Percentiles rank a stretch among this genome's conserved stretches.
phyloP scores from a whole-genome alignment of 2,113 vertebrate genomes.

The Lophochroa leadbeateri region DNA sequence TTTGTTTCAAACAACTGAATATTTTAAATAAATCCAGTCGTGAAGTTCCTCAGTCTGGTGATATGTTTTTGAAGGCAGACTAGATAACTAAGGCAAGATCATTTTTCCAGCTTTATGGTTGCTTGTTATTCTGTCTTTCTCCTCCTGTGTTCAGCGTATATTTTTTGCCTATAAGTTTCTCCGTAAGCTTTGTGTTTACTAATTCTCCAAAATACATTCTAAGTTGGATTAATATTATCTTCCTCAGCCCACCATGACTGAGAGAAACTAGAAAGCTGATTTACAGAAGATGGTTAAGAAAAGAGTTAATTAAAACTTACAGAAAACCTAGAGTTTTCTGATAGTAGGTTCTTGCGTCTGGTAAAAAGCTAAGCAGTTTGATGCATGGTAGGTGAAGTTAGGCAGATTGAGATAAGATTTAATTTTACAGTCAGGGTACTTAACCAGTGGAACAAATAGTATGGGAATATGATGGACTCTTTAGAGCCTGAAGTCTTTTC shows the following conservation, averaged over 20 bases:
- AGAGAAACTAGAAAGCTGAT: background rate
- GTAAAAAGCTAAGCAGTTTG: background rate
- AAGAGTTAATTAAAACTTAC: background rate
- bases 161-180: background rate
- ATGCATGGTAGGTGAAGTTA: background rate
- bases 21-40: conserved; percentile 45
- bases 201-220: background rate
- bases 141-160: background rate
- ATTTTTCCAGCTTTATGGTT: background rate
- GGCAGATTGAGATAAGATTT: background rate
- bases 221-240: background rate
- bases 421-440: background rate
- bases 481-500: conserved; percentile 10
- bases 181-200: background rate
- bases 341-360: background rate
- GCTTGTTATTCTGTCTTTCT: background rate
- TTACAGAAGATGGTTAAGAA: background rate
- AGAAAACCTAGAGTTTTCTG: background rate
- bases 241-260: background rate
- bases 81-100: conserved; percentile 16
- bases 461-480: background rate
- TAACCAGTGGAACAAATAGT: background rate
- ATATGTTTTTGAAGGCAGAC: background rate
- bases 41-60: background rate
- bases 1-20: conserved; percentile 63